phyloP scores from a whole-genome alignment of 2,888 invertebrate species.

The Acrobasis repandana region DNA sequence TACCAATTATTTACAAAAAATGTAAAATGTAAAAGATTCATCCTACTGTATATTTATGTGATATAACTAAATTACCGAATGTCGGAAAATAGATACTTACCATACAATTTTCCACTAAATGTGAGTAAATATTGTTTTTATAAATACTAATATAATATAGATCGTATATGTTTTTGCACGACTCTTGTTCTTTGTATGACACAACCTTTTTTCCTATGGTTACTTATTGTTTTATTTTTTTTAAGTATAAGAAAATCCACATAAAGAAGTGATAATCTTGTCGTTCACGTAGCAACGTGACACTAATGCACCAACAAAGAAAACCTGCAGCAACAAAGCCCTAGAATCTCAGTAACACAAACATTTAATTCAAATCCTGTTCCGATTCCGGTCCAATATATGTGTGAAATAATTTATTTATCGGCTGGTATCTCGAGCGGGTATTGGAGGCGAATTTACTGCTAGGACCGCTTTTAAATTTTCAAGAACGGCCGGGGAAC shows the following conservation, averaged over 20 bases:
- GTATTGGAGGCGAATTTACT: conserved; percentile 61
- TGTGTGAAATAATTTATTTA: conserved; percentile 64
- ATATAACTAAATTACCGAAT: no score
- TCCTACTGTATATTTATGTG: no score
- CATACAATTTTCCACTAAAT: no score
- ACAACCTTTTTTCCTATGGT: no score
- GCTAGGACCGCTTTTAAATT: conserved; percentile 71
- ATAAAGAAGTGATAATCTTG: not conserved
- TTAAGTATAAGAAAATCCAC: not conserved
- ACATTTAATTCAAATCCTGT: conserved; percentile 23
- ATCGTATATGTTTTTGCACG: no score
- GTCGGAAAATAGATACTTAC: no score
- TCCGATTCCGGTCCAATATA: conserved; percentile 24
- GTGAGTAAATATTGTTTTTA: no score
- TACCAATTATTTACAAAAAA: no score
- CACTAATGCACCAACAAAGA: not conserved
- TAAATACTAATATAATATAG: no score
- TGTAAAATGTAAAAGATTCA: no score
- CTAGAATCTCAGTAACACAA: conserved; percentile 19
- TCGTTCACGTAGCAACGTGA: not conserved
- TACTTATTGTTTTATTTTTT: no score
- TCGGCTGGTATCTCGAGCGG: conserved; percentile 51
- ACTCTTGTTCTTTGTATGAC: no score
- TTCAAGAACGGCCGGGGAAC: conserved; percentile 66
- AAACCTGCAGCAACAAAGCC: not conserved